Base-by-base conservation (phyloP, 1,140 invertebrate genomes). In the Drosophila quadrilineata region DNA sequence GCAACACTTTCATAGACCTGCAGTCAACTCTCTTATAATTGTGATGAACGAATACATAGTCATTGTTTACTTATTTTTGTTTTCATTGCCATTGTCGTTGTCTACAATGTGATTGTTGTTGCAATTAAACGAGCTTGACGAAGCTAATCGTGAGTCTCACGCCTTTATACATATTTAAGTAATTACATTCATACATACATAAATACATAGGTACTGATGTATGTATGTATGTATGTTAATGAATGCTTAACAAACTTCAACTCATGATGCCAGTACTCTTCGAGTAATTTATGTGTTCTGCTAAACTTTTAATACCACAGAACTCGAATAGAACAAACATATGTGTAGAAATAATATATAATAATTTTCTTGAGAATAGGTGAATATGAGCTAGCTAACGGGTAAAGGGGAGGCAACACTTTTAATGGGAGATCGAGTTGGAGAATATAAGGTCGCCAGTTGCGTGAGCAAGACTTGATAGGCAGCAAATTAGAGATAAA, bases 261-360 rank as follows among this genome's bases (percentile, higher is more conserved):
- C 19, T 3, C n/a, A 31, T 16, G 19, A 45, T 21, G 28, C 59
- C 17, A 50, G 45, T 46, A 40, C 41, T 48, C 6, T 31, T 57
- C 38, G 17, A 65, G 63, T 33, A 63, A 43, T 45, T 53, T 64
- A 52, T 33, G 72, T 46, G 41, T 36, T 49, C 76, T 58, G 71
- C 54, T 24, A 69, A 80, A 69, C 72, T 62, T 84, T 82, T 54
- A 64, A 63, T 54, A 50, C 17, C 68, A 50, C 31, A 67, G 54
- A 70, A 69, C 77, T 65, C 31, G 14, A 46, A 76, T 45, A 35
- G 38, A 59, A 53, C 63, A 66, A 66, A 52, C 65, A 69, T 69
- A 69, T 64, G 53, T 69, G 58, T 69, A 58, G 57, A 48, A 50
- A 70, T n/a, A 72, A 80, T 76, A 82, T 16, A 35, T 16, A 84